Conservation (phyloP, 2,113 vertebrate species). For the Lophochroa leadbeateri region DNA sequence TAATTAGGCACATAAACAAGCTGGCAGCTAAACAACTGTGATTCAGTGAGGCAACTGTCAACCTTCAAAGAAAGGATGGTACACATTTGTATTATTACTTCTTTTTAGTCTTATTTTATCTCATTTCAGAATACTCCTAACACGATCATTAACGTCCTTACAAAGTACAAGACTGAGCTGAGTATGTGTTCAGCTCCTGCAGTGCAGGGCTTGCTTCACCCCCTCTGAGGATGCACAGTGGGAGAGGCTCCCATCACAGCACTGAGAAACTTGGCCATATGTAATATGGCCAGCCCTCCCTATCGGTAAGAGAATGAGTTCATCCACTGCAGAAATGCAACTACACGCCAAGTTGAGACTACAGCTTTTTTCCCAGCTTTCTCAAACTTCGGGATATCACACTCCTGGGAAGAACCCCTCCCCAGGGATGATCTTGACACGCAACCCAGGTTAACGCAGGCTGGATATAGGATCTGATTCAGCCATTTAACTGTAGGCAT, state of each 20-base stretch:
- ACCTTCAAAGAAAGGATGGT: background rate
- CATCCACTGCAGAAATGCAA: background rate
- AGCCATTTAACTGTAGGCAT: background rate
- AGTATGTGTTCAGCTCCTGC: background rate
- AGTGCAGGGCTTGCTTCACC: background rate
- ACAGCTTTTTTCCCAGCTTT: background rate
- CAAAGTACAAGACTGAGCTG: background rate
- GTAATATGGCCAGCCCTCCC: background rate
- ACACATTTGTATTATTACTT: background rate
- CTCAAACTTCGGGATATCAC: background rate
- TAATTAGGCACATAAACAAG: constrained; percentile 4
- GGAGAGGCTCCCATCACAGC: background rate
- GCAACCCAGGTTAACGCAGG: background rate
- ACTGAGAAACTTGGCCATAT: background rate
- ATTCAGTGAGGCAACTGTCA: background rate
- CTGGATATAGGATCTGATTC: background rate
- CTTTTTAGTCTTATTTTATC: background rate
- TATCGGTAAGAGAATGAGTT: background rate
- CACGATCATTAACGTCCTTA: background rate
- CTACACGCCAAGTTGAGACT: background rate
- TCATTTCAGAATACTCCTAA: background rate
- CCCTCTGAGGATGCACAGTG: accelerated
- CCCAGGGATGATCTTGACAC: background rate
- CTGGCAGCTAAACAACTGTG: background rate
- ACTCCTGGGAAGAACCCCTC: background rate